Percentiles rank a stretch among this genome's conserved stretches.
These are phyloP conservation scores for Erebia ligea DNA, from an alignment of 2,888 invertebrate genomes.

Conservation along the genomic window DNA sequence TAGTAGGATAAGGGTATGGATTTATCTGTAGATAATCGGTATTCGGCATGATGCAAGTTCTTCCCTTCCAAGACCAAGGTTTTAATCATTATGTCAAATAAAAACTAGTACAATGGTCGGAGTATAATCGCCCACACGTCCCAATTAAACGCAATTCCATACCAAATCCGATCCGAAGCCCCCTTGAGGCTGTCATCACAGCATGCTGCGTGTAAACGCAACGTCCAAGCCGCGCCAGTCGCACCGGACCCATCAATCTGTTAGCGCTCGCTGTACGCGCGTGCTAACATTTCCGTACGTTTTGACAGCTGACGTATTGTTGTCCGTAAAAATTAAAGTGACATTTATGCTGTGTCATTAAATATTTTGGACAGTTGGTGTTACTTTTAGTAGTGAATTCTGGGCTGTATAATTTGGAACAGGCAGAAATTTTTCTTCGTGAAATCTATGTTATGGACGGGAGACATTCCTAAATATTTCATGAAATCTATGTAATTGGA, in stretches of 20 bases:
- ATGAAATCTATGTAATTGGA: neutral
- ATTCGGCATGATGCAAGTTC: neutral
- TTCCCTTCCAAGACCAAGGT: neutral
- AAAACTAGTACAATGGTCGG: neutral
- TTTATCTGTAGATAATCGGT: neutral
- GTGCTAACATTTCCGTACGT: conserved; percentile 6
- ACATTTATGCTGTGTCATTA: conserved; percentile 44
- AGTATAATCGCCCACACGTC: conserved; percentile 31
- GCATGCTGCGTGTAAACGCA: conserved; percentile 56
- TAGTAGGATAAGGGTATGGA: too few relatives aligned
- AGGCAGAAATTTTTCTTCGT: too few relatives aligned
- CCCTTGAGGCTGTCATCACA: conserved; percentile 66
- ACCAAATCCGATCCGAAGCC: conserved; percentile 57
- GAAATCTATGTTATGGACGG: neutral
- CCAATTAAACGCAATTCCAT: conserved; percentile 61
- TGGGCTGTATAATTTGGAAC: neutral
- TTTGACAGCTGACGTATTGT: neutral
- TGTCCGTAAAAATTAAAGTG: neutral
- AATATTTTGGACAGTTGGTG: conserved; percentile 24
- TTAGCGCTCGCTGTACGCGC: conserved; percentile 62
- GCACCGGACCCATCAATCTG: conserved; percentile 70
- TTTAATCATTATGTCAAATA: neutral
- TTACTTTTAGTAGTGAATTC: neutral
- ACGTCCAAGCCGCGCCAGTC: conserved; percentile 63
- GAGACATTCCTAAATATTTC: neutral